Conservation (phyloP, 1,140 invertebrate genomes). For the Delia radicum region DNA sequence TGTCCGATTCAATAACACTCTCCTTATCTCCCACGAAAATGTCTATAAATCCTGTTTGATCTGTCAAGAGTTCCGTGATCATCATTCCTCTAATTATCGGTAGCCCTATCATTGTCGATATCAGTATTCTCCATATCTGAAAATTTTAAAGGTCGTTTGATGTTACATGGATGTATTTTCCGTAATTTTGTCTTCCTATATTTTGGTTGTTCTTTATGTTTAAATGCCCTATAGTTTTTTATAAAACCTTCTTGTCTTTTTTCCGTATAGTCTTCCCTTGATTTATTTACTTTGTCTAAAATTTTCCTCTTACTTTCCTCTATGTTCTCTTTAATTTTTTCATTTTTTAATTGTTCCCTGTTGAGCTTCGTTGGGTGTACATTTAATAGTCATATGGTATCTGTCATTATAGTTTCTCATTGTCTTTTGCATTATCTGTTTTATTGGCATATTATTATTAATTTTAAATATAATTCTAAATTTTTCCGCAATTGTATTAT, state of each 20-base stretch:
- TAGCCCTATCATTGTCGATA: not conserved
- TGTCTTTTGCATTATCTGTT: conserved; percentile 12
- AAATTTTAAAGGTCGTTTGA: conserved; percentile 28
- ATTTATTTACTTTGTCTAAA: not conserved
- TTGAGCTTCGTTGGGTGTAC: conserved; percentile 12
- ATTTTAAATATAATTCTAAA: not conserved
- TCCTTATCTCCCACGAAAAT: too few species aligned
- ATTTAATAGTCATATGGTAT: conserved; percentile 22
- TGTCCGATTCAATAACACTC: too few species aligned
- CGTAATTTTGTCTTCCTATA: conserved; percentile 22
- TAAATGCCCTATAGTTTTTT: conserved; percentile 25
- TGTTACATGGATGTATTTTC: conserved; percentile 24
- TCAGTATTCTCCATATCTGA: conserved; percentile 10
- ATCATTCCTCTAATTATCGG: too few species aligned
- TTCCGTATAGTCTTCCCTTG: conserved; percentile 19
- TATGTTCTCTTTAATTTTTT: conserved; percentile 1
- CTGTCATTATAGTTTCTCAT: conserved; percentile 23
- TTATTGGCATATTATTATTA: not conserved
- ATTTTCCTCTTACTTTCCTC: not conserved
- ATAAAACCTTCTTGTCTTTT: conserved; percentile 26
- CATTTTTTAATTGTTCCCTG: not conserved
- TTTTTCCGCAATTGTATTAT: not conserved
- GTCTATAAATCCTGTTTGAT: too few species aligned
- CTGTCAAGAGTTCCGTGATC: too few species aligned
- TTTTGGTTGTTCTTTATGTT: too few species aligned